phyloP scores from a whole-genome alignment of 1,140 invertebrate genomes.

The Choristoneura fumiferana region DNA sequence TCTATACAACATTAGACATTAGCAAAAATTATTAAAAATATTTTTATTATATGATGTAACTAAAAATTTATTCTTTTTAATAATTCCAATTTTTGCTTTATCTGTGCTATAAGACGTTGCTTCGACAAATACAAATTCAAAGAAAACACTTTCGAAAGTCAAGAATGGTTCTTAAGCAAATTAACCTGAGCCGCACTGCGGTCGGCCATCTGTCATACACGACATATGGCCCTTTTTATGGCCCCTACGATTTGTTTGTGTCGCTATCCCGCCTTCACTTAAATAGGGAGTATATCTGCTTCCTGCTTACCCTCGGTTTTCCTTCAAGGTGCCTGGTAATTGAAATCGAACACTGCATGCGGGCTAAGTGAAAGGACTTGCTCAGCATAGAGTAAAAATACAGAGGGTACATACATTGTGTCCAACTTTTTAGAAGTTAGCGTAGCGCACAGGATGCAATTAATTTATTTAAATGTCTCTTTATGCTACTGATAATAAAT shows the following conservation, averaged over 20 bases:
- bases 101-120: too few species aligned
- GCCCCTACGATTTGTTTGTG: conserved; percentile 68
- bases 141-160: conserved; percentile 15
- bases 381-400: conserved; percentile 48
- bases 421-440: conserved; percentile 21
- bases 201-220: conserved; percentile 62
- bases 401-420: conserved; percentile 23
- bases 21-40: too few species aligned
- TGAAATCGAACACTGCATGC: conserved; percentile 71
- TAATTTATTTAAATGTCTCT: too few species aligned
- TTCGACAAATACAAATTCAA: conserved; percentile 12
- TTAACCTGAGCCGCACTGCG: conserved; percentile 52
- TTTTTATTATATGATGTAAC: too few species aligned
- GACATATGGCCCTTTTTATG: conserved; percentile 68
- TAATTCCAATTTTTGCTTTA: too few species aligned
- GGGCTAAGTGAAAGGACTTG: conserved; percentile 66
- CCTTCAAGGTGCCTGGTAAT: conserved; percentile 66
- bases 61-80: too few species aligned
- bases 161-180: conserved; percentile 34
- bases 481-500: too few species aligned
- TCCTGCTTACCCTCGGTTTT: conserved; percentile 50
- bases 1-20: too few species aligned
- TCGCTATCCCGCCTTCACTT: conserved; percentile 34
- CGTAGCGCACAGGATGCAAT: too few species aligned
- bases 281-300: neutral